Percentiles rank a stretch among this genome's conserved stretches.
Conservation (phyloP, 2,797 vertebrate genomes). For the Siniperca scherzeri region DNA sequence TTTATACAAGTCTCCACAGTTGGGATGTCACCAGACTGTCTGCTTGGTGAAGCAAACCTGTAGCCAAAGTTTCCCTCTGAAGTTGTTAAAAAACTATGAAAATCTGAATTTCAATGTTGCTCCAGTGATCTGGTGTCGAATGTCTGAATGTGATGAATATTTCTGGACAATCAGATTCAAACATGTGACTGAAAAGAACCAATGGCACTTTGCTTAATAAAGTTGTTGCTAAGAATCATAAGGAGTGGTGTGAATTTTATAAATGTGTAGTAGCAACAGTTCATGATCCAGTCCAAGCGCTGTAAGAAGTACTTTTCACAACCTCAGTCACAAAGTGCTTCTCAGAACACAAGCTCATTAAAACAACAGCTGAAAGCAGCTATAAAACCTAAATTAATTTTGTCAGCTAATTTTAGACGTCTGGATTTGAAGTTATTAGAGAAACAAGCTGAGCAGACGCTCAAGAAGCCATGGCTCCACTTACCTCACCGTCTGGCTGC, state of each 20-base stretch:
- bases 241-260: neutral
- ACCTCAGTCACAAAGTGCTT: neutral
- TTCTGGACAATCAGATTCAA: constrained; percentile 8
- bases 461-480: too few relatives aligned
- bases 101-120: too few relatives aligned
- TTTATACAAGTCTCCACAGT: neutral
- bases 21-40: too few relatives aligned
- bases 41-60: too few relatives aligned
- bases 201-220: neutral
- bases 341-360: neutral
- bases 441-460: too few relatives aligned
- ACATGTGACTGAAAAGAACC: neutral
- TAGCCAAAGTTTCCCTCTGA: neutral
- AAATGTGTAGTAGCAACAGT: neutral
- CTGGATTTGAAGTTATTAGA: too few relatives aligned
- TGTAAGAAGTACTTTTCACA: neutral
- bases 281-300: neutral
- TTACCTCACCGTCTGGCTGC: too few relatives aligned
- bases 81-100: neutral
- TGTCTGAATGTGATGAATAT: neutral
- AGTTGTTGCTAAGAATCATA: neutral
- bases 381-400: neutral
- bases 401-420: neutral
- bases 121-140: neutral
- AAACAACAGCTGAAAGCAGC: neutral